Percentiles rank a stretch among this genome's conserved stretches.
Evolutionary conservation across 2,888 invertebrate genomes (phyloP).

Genomic region (Folsomia manolachei): DNA sequence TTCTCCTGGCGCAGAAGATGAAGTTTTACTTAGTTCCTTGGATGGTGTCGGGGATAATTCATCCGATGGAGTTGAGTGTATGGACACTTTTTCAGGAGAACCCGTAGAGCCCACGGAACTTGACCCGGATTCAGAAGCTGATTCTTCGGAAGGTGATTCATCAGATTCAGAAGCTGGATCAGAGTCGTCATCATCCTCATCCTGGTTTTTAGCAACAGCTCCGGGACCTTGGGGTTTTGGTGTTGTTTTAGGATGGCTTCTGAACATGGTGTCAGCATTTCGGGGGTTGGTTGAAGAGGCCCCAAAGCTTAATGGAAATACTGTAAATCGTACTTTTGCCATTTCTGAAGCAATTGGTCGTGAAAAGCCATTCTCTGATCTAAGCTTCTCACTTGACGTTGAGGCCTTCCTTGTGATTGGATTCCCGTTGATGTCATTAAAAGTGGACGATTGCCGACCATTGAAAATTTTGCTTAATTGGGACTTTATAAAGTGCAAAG

Average conservation of each 20-base stretch:
- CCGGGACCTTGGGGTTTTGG: background rate
- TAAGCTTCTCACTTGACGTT: background rate
- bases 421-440: background rate
- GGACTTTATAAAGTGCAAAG: constrained; percentile 18
- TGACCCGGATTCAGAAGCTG: background rate
- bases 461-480: constrained; percentile 11
- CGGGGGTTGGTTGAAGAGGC: background rate
- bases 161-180: background rate
- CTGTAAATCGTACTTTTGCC: background rate
- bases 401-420: background rate
- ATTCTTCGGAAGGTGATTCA: background rate
- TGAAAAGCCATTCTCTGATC: background rate
- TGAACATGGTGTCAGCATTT: background rate
- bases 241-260: background rate
- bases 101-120: background rate
- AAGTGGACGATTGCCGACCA: background rate
- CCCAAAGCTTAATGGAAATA: background rate
- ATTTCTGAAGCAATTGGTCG: background rate
- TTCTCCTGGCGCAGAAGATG: background rate
- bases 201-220: background rate
- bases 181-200: background rate
- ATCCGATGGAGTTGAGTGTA: background rate
- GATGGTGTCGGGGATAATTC: background rate
- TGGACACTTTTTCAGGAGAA: background rate
- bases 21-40: too few relatives aligned